These are phyloP conservation scores for Gambusia holbrooki DNA, from an alignment of 2,113 vertebrate species.

Conservation along the genomic window DNA sequence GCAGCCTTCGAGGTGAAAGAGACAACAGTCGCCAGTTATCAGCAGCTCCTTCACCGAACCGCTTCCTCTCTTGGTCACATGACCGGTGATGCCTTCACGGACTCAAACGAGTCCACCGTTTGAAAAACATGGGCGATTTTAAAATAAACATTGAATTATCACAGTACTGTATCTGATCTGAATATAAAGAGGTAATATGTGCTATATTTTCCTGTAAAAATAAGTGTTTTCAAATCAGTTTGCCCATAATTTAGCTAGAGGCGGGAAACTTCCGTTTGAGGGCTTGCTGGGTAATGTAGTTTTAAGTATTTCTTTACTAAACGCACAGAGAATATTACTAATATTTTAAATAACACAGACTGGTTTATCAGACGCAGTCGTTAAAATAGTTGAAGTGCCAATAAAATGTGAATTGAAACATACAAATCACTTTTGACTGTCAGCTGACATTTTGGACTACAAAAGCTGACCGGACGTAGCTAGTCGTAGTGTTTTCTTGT, in stretches of 20 bases:
- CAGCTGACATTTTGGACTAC: constrained; percentile 22
- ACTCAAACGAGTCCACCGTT: background rate
- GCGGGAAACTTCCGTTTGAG: accelerated
- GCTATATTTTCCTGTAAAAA: background rate
- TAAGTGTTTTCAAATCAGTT: background rate
- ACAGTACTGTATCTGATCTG: background rate
- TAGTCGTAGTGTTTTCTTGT: background rate
- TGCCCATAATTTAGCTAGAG: no score
- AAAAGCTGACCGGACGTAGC: constrained; percentile 61
- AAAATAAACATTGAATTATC: background rate
- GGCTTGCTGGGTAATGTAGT: constrained; percentile 56
- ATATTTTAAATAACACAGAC: background rate
- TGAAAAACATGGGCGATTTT: accelerated
- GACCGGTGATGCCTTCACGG: constrained; percentile 45
- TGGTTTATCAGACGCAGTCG: background rate
- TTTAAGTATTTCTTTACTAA: background rate
- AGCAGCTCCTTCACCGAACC: background rate
- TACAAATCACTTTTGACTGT: background rate
- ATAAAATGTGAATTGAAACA: background rate
- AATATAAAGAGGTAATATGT: background rate
- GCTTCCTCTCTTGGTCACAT: constrained; percentile 42
- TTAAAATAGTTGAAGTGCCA: background rate
- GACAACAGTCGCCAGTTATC: background rate
- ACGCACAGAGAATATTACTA: background rate
- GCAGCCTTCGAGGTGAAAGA: constrained; percentile 9